Evolutionary conservation across 2,797 vertebrate genomes (phyloP).

Genomic region (Discoglossus pictus): DNA sequence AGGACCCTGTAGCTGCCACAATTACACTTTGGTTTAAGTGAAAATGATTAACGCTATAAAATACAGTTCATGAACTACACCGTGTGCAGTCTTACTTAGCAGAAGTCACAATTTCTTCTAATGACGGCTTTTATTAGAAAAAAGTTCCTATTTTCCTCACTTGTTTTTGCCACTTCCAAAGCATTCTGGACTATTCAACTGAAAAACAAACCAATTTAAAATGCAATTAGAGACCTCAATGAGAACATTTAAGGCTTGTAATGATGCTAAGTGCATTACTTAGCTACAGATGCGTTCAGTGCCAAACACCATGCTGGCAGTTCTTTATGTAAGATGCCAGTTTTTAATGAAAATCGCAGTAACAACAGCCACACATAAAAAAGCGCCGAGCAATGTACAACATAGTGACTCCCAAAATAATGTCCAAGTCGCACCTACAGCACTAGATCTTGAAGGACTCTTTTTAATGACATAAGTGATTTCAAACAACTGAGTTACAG

Average conservation of each 20-base stretch:
- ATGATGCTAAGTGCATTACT: constrained; percentile 51
- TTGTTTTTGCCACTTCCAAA: constrained; percentile 18
- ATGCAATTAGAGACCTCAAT: constrained; percentile 50
- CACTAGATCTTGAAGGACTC: background rate
- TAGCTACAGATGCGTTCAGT: constrained; percentile 43
- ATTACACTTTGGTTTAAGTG: constrained; percentile 21
- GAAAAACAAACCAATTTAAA: constrained; percentile 53
- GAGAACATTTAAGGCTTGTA: constrained; percentile 45
- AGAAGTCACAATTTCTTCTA: constrained; percentile 29
- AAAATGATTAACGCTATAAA: constrained; percentile 25
- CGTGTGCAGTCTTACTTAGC: constrained; percentile 1
- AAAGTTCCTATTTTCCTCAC: constrained; percentile 14
- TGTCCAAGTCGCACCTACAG: background rate
- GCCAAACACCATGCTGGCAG: constrained; percentile 42
- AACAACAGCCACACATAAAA: background rate
- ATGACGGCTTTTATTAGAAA: constrained; percentile 31
- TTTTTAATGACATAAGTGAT: background rate
- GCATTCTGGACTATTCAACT: constrained; percentile 39
- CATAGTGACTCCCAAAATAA: background rate
- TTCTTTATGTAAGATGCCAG: constrained; percentile 34
- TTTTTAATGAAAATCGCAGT: constrained; percentile 34
- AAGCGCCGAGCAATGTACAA: background rate
- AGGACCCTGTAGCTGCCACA: background rate
- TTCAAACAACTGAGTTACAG: too few species aligned
- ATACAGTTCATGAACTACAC: constrained; percentile 13